These are phyloP conservation scores for Meteorus cinctellus DNA, from an alignment of 2,888 invertebrate genomes.

Conservation along the genomic window DNA sequence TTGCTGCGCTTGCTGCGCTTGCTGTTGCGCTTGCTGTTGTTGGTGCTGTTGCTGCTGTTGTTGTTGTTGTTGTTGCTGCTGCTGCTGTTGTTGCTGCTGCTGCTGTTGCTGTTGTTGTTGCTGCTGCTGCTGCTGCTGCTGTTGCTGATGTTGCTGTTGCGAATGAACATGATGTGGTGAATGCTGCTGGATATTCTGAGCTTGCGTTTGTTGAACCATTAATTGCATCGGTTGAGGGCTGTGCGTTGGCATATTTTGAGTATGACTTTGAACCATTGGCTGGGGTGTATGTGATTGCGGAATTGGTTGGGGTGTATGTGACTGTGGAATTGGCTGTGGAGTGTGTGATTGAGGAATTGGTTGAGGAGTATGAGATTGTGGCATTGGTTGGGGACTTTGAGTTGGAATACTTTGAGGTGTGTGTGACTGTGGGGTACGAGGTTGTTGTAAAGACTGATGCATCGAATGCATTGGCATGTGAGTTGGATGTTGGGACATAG, in stretches of 20 bases:
- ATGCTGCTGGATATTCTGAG: conserved; percentile 61
- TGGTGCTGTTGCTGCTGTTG: conserved; percentile 67
- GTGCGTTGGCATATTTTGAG: conserved; percentile 66
- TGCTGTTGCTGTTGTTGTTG: conserved; percentile 56
- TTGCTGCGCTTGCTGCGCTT: conserved; percentile 53
- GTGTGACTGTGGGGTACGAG: conserved; percentile 73
- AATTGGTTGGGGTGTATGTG: conserved; percentile 66
- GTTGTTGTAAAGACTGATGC: conserved; percentile 72
- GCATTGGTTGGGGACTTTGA: conserved; percentile 32
- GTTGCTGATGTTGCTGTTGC: conserved; percentile 59
- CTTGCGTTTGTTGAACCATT: conserved; percentile 64
- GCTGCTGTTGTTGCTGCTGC: conserved; percentile 64
- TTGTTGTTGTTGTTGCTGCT: conserved; percentile 63
- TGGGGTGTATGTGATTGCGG: conserved; percentile 68
- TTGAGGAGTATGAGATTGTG: conserved; percentile 62
- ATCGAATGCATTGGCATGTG: conserved; percentile 65
- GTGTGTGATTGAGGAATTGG: conserved; percentile 65
- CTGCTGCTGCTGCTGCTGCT: conserved; percentile 62
- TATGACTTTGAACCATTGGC: conserved; percentile 65
- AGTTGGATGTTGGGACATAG: conserved; percentile 81
- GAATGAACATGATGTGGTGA: conserved; percentile 64
- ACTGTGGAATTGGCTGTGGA: conserved; percentile 44
- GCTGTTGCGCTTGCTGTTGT: conserved; percentile 57
- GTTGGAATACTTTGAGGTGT: conserved; percentile 66
- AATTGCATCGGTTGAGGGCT: conserved; percentile 68